These are phyloP conservation scores for Drosophila nikananu DNA, from an alignment of 1,140 invertebrate genomes.

Conservation along the genomic window DNA sequence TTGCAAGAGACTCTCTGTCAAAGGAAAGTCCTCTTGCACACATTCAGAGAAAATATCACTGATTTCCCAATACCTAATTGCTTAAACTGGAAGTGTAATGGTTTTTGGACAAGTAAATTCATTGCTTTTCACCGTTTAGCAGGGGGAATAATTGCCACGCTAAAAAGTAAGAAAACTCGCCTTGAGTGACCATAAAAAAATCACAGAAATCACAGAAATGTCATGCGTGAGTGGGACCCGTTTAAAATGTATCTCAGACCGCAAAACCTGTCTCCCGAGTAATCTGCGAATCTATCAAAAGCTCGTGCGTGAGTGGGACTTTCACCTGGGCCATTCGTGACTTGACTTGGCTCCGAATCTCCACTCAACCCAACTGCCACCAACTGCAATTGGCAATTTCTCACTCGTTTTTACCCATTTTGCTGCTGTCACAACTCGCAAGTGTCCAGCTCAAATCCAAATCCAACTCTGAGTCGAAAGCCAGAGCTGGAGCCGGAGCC, in stretches of 20 bases:
- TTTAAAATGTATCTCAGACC: conserved; percentile 42
- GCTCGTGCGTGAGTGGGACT: conserved; percentile 42
- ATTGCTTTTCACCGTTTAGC: conserved; percentile 21
- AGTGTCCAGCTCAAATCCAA: conserved; percentile 35
- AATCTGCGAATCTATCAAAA: conserved; percentile 43
- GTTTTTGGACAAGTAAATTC: conserved; percentile 13
- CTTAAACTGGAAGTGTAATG: conserved; percentile 7
- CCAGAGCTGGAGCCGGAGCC: conserved; percentile 11
- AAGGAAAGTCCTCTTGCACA: neutral
- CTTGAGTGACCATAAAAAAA: conserved; percentile 29
- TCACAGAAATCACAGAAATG: conserved; percentile 17
- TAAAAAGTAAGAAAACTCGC: conserved; percentile 17
- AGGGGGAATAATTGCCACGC: conserved; percentile 8
- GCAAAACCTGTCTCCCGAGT: conserved; percentile 29
- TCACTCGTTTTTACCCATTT: conserved; percentile 46
- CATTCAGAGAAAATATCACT: neutral
- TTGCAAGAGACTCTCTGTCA: neutral
- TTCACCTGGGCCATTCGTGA: conserved; percentile 42
- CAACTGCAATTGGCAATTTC: conserved; percentile 46
- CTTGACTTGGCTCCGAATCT: conserved; percentile 5
- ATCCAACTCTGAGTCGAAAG: conserved; percentile 5
- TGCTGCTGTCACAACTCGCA: conserved; percentile 47
- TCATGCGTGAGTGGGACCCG: conserved; percentile 38
- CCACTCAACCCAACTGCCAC: neutral
- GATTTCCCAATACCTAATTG: neutral